These are phyloP conservation scores for Melinaea marsaeus DNA, from an alignment of 2,888 invertebrate genomes.

Conservation along the genomic window DNA sequence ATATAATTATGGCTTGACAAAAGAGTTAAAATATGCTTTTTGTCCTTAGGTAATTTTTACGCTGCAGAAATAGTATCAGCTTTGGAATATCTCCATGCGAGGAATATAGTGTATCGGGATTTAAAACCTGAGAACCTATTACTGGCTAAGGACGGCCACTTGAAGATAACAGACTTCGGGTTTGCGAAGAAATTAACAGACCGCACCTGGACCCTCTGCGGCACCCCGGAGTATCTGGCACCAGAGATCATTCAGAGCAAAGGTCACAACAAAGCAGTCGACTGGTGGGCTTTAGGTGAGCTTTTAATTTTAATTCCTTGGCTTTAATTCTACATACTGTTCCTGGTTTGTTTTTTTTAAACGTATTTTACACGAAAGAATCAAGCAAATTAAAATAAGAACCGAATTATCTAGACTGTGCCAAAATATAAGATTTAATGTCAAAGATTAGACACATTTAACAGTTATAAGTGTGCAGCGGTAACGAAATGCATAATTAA, in stretches of 20 bases:
- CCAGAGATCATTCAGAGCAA: constrained; percentile 98
- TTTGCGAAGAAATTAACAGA: constrained; percentile 97
- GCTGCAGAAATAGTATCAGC: constrained; percentile 96
- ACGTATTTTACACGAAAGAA: not conserved
- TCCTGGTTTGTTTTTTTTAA: not conserved
- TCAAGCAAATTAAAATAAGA: not conserved
- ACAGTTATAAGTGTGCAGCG: not conserved
- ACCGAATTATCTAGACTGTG: constrained; percentile 1
- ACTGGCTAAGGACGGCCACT: constrained; percentile 93
- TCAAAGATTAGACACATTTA: not conserved
- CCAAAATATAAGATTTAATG: constrained; percentile 1
- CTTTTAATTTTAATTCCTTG: constrained; percentile 2
- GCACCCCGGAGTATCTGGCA: constrained; percentile 98
- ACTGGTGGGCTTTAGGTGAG: constrained; percentile 98
- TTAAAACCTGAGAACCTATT: constrained; percentile 96
- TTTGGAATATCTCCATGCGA: constrained; percentile 94
- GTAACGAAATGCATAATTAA: not conserved
- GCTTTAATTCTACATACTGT: not conserved
- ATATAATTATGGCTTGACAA: constrained; percentile 12
- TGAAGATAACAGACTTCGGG: constrained; percentile 98
- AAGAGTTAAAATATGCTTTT: constrained; percentile 35
- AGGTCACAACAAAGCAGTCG: constrained; percentile 98
- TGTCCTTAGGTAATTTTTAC: constrained; percentile 88
- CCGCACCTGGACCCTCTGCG: constrained; percentile 97
- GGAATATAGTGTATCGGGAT: constrained; percentile 92